Conservation (phyloP, 2,888 invertebrate species). For the Lycophotia porphyrea region DNA sequence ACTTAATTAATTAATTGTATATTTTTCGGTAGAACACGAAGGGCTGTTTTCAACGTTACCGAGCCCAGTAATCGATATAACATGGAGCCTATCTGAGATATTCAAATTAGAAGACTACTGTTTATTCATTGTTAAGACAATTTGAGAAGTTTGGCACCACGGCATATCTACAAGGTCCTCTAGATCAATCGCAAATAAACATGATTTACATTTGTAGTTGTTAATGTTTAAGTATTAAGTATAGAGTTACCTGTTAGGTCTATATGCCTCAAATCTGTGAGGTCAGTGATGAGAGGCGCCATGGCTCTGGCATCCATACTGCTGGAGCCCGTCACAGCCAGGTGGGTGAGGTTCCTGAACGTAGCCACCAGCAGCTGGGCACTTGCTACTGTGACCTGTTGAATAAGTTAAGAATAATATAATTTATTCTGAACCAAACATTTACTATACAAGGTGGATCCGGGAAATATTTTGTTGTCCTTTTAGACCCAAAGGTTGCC, state of each 20-base stretch:
- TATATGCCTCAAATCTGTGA: conserved; percentile 95
- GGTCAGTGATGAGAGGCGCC: conserved; percentile 94
- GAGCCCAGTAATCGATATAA: not conserved
- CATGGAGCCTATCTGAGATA: not conserved
- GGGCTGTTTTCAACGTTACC: not conserved
- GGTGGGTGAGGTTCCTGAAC: conserved; percentile 95
- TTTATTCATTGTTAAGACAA: conserved; percentile 9
- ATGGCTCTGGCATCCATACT: conserved; percentile 94
- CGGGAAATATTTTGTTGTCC: too few species aligned
- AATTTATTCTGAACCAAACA: not conserved
- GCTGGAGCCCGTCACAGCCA: conserved; percentile 94
- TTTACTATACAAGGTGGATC: too few species aligned
- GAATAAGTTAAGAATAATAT: not conserved
- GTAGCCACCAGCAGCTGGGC: conserved; percentile 93
- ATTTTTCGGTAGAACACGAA: not conserved
- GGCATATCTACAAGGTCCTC: not conserved
- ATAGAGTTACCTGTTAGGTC: conserved; percentile 92
- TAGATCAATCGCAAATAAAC: not conserved
- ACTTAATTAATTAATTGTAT: not conserved
- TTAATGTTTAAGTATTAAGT: not conserved
- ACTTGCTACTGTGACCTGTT: conserved; percentile 93
- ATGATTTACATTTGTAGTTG: conserved; percentile 2
- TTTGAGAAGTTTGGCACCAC: not conserved
- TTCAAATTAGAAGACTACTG: conserved; percentile 13
- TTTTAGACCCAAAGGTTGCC: too few species aligned